Base-by-base conservation (phyloP, 2,888 invertebrate species). In the Amphipyra tragopoginis region DNA sequence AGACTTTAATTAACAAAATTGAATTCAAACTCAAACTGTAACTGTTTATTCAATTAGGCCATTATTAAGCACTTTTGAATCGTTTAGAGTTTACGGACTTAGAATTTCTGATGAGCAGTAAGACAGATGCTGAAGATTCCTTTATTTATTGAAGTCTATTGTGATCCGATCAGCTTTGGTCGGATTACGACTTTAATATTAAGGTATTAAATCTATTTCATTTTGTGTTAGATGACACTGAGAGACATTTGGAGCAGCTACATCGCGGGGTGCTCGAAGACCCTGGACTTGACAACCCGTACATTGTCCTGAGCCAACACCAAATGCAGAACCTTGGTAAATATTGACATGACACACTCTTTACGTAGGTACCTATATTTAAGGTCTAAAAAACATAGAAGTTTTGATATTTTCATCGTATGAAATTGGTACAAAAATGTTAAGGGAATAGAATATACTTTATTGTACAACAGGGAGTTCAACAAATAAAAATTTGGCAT, bases 251-350 rank as follows among this genome's bases (percentile, higher is more conserved):
- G 74, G 93, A 93, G 72, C 91, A 93, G 61, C 79, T 92, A 3
- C 93, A 93, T 57, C 89, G 93, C 36, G 93, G 90, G 0, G 92
- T 93, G 10, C 72, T 93, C 34, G 91, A 91, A 62, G 91, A 91
- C 36, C 89, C 90, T 0, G 86, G 79, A 1, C 76, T 88, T 3
- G 90, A 91, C 14, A 89, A 92, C 55, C 89, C 91, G 0, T 94
- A 93, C 75, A 89, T 94, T 38, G 94, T 94, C 0, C 85, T 94
- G 9, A 93, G 94, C 63, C 94, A 94, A 77, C 94, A 94, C 80
- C 94, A 94, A 86, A 93, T 94, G 94, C 94, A 94, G 81, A 94
- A 94, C 53, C 84, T 93, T 42, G 94, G 94, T 94, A 81, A 86
- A 62, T 55, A 51, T 43, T 34, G 1, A 7, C 36, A 36, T 4